phyloP scores from a whole-genome alignment of 1,140 invertebrate genomes.

The Drosophila littoralis region DNA sequence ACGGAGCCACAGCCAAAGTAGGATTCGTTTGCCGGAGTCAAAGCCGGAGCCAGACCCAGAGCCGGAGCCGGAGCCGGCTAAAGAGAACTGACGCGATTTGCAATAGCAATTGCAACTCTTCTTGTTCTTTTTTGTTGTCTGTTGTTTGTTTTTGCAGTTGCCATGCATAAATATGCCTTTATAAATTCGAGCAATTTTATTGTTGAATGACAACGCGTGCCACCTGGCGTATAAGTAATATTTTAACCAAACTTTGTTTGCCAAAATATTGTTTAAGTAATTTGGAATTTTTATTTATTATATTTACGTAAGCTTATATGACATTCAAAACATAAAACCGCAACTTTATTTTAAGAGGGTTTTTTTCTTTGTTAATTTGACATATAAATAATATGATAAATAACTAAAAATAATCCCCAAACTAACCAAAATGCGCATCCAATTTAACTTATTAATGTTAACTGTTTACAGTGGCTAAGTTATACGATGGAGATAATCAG shows the following conservation, averaged over 20 bases:
- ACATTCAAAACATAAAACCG: too few species aligned
- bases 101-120: conserved; percentile 7
- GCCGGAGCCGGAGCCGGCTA: conserved; percentile 21
- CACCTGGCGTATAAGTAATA: conserved; percentile 20
- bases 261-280: not conserved
- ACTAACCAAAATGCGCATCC: too few species aligned
- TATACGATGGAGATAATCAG: too few species aligned
- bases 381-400: too few species aligned
- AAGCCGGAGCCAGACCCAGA: conserved; percentile 1
- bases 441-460: too few species aligned
- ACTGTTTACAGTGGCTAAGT: too few species aligned
- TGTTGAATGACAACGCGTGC: not conserved
- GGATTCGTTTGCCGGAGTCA: not conserved
- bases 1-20: conserved; percentile 17
- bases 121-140: conserved; percentile 1
- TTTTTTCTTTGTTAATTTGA: too few species aligned
- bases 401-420: not conserved
- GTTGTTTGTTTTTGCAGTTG: conserved; percentile 17
- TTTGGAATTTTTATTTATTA: not conserved
- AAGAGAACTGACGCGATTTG: conserved; percentile 21
- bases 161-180: conserved; percentile 13
- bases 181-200: conserved; percentile 7
- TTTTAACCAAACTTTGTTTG: not conserved
- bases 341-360: too few species aligned
- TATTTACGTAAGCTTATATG: too few species aligned